Percentiles rank a stretch among this genome's conserved stretches.
phyloP scores from a whole-genome alignment of 2,888 invertebrate species.

The Cephonodes hylas region DNA sequence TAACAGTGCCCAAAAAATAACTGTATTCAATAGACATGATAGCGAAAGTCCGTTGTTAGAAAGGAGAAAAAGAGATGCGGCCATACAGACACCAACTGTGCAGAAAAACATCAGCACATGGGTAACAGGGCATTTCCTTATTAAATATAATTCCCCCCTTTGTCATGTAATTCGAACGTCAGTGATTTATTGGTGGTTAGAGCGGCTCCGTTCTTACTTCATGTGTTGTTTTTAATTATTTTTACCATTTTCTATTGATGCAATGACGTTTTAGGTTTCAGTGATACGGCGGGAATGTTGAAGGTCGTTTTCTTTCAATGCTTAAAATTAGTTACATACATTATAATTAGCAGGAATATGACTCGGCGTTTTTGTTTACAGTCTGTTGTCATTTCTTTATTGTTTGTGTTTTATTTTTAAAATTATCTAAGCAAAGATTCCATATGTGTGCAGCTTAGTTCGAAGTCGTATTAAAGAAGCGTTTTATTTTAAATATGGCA shows the following conservation, averaged over 20 bases:
- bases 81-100: conserved; percentile 49
- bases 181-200: conserved; percentile 37
- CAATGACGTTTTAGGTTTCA: conserved; percentile 26
- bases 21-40: conserved; percentile 56
- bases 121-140: conserved; percentile 64
- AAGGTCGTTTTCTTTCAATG: conserved; percentile 28
- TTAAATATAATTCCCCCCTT: conserved; percentile 51
- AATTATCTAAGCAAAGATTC: too few species aligned
- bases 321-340: conserved; percentile 19
- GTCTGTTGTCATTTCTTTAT: neutral
- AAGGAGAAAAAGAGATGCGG: conserved; percentile 67
- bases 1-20: conserved; percentile 42
- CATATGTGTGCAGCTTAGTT: too few species aligned
- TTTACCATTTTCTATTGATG: conserved; percentile 41
- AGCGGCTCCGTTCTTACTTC: neutral
- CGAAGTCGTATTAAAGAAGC: too few species aligned
- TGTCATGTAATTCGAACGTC: conserved; percentile 39
- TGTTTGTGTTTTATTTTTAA: too few species aligned
- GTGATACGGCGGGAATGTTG: conserved; percentile 19
- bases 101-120: conserved; percentile 74
- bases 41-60: conserved; percentile 38
- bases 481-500: too few species aligned
- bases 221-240: conserved; percentile 33
- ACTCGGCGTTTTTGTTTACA: conserved; percentile 2
- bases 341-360: neutral